These are phyloP conservation scores for Chorisops tibialis DNA, from an alignment of 2,888 invertebrate species.

Conservation along the genomic window DNA sequence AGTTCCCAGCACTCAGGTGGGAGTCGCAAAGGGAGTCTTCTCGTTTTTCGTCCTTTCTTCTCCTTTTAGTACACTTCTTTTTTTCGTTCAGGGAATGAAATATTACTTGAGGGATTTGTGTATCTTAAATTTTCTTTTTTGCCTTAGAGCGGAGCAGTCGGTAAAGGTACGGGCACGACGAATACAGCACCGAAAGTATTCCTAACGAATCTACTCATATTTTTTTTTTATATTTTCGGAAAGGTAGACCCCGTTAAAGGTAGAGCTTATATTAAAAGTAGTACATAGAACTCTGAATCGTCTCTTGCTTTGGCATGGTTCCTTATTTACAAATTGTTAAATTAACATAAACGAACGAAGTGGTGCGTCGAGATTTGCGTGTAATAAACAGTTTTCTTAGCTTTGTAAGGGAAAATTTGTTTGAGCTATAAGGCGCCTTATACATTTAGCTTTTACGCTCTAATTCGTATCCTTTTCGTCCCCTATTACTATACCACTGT, in stretches of 20 bases:
- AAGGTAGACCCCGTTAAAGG: too few relatives aligned
- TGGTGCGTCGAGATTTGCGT: constrained; percentile 14
- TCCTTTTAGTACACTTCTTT: constrained; percentile 1
- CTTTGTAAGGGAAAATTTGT: background rate
- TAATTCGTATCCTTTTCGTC: background rate
- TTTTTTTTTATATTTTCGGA: too few relatives aligned
- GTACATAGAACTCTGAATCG: too few relatives aligned
- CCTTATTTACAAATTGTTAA: constrained; percentile 32
- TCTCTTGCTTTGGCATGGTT: constrained; percentile 14
- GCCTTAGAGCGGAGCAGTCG: too few relatives aligned
- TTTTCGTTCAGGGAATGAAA: constrained; percentile 8
- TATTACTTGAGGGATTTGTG: constrained; percentile 29
- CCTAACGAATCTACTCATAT: too few relatives aligned
- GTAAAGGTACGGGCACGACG: background rate
- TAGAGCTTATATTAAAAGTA: too few relatives aligned
- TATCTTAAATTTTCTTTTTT: constrained; percentile 21
- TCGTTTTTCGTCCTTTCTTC: constrained; percentile 6
- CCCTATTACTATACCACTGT: background rate
- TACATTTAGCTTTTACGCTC: background rate
- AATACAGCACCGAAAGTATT: background rate
- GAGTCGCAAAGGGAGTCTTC: background rate
- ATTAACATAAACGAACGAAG: constrained; percentile 27
- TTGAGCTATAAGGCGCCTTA: background rate
- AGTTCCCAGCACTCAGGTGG: background rate
- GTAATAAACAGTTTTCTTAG: constrained; percentile 12